Evolutionary conservation across 1,140 invertebrate genomes (phyloP).

Genomic region (Lineus longissimus): DNA sequence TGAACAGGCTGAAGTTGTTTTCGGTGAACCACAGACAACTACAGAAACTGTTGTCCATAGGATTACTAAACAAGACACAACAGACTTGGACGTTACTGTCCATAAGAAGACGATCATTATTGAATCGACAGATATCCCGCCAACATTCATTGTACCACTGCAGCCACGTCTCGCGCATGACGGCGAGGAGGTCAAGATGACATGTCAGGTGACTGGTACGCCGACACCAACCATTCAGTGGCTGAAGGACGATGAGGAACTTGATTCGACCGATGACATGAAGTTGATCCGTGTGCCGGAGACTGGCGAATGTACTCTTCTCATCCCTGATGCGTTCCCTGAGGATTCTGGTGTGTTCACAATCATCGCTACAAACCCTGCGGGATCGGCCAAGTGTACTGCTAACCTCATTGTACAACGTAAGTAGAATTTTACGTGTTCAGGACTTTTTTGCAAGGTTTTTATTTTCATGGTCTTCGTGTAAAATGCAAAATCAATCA

Average conservation of each 20-base stretch:
- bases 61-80: neutral
- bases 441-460: neutral
- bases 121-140: conserved; percentile 57
- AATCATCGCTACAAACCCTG: conserved; percentile 68
- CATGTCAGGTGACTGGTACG: conserved; percentile 70
- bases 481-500: too few relatives aligned
- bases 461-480: too few relatives aligned
- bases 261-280: conserved; percentile 22
- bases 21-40: neutral
- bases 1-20: neutral
- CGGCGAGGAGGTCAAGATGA: conserved; percentile 72
- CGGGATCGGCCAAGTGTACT: conserved; percentile 58
- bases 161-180: conserved; percentile 86
- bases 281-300: conserved; percentile 12
- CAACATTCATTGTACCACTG: conserved; percentile 88
- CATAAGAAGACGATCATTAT: neutral
- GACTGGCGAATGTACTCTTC: conserved; percentile 38
- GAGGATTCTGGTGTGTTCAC: conserved; percentile 50
- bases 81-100: neutral
- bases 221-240: conserved; percentile 62
- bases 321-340: conserved; percentile 44
- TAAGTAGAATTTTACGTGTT: conserved; percentile 19
- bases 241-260: conserved; percentile 54
- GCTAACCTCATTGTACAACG: conserved; percentile 42
- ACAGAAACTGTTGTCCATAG: neutral